These are phyloP conservation scores for Dicyrtoma fusca DNA, from an alignment of 2,888 invertebrate genomes.

Conservation along the genomic window DNA sequence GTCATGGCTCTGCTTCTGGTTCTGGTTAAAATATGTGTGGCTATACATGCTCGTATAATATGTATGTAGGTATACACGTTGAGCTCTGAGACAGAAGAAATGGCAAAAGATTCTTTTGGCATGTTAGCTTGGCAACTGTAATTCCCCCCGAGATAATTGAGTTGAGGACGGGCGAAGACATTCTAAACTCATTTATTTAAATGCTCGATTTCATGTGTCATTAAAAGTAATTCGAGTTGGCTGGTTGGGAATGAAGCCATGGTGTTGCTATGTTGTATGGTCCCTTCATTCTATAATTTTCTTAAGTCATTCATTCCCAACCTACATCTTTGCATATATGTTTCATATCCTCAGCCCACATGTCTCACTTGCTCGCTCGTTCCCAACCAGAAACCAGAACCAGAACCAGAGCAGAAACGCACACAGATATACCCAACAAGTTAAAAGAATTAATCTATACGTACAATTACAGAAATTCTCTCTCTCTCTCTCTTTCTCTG, in stretches of 20 bases:
- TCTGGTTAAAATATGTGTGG: neutral
- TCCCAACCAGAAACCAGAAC: no score
- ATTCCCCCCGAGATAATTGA: constrained; percentile 40
- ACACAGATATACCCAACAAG: no score
- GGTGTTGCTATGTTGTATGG: constrained; percentile 26
- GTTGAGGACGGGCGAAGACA: constrained; percentile 38
- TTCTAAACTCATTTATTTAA: constrained; percentile 41
- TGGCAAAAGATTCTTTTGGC: constrained; percentile 37
- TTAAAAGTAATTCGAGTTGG: constrained; percentile 41
- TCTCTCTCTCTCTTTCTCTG: constrained; percentile 8
- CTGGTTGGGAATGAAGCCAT: constrained; percentile 35
- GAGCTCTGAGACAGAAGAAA: constrained; percentile 6
- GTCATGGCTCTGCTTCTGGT: no score
- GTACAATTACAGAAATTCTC: neutral
- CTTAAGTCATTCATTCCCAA: constrained; percentile 29
- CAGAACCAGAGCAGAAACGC: no score
- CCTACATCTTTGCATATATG: constrained; percentile 27
- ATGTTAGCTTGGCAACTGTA: constrained; percentile 40
- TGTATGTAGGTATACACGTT: neutral
- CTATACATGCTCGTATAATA: neutral
- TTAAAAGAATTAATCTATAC: no score
- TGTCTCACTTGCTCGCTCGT: neutral
- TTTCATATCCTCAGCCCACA: neutral
- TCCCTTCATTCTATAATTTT: constrained; percentile 14
- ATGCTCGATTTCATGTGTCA: constrained; percentile 41